Evolutionary conservation across 2,113 vertebrate genomes (phyloP).

Genomic region (Elephantulus edwardii): DNA sequence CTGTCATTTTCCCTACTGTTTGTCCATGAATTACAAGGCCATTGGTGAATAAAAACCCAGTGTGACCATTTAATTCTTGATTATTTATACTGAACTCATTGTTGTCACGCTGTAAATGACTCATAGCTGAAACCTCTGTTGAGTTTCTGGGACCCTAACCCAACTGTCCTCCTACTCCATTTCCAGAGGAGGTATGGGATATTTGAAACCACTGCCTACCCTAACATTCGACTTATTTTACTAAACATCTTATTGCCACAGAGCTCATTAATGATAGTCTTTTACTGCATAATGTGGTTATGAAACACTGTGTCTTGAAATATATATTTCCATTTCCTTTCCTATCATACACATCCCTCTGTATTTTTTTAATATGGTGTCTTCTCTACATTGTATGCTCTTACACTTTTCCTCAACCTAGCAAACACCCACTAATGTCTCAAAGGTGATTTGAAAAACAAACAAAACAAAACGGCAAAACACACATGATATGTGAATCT

Average conservation of each 20-base stretch:
- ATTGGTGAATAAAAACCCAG: background rate
- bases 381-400: background rate
- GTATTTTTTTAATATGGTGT: background rate
- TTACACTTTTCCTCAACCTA: no score
- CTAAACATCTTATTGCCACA: background rate
- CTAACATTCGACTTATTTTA: background rate
- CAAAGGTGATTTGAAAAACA: background rate
- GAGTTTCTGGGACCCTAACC: background rate
- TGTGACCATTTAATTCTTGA: background rate
- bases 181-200: background rate
- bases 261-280: background rate
- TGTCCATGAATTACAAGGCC: background rate
- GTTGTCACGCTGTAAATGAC: background rate
- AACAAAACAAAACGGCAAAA: no score
- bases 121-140: background rate
- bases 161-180: background rate
- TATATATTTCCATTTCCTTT: background rate
- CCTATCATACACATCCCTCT: background rate
- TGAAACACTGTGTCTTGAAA: background rate
- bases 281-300: background rate
- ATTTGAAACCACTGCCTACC: background rate
- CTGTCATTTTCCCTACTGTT: background rate
- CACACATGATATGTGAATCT: background rate
- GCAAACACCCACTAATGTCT: background rate
- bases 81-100: background rate